These are phyloP conservation scores for Dendrocincla tyrannina DNA, from an alignment of 2,797 vertebrate species.

Conservation along the genomic window DNA sequence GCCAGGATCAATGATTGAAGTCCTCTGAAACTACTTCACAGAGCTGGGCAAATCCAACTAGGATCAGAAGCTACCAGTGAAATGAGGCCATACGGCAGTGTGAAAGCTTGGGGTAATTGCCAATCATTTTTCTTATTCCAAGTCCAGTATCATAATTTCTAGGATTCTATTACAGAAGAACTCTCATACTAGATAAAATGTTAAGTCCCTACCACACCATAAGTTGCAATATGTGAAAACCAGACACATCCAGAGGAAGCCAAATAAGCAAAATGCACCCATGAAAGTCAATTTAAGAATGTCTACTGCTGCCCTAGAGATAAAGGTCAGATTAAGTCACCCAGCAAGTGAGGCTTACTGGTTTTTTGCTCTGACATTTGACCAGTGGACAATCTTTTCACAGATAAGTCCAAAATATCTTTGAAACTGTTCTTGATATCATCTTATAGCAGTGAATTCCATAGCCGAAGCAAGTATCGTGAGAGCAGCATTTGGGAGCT, in stretches of 20 bases:
- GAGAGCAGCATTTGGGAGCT: not conserved
- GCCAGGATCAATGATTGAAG: not conserved
- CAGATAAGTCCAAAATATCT: not conserved
- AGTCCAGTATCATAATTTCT: not conserved
- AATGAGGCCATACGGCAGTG: not conserved
- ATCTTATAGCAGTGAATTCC: not conserved
- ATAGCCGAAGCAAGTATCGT: not conserved
- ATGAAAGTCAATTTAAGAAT: not conserved
- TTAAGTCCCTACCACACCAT: not conserved
- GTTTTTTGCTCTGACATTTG: not conserved
- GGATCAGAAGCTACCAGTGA: not conserved
- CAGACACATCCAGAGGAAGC: not conserved
- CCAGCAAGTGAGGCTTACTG: not conserved
- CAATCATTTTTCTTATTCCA: not conserved
- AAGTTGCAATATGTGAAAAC: not conserved
- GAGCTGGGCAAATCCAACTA: not conserved
- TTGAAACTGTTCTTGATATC: not conserved
- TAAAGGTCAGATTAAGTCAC: not conserved
- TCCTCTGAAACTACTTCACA: not conserved
- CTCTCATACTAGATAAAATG: fast-evolving
- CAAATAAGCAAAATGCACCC: not conserved
- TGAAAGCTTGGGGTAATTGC: not conserved
- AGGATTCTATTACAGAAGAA: not conserved
- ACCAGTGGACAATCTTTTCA: not conserved
- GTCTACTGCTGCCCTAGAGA: not conserved